Conservation (phyloP, 2,113 vertebrate genomes). For the Platycercus adscitus region DNA sequence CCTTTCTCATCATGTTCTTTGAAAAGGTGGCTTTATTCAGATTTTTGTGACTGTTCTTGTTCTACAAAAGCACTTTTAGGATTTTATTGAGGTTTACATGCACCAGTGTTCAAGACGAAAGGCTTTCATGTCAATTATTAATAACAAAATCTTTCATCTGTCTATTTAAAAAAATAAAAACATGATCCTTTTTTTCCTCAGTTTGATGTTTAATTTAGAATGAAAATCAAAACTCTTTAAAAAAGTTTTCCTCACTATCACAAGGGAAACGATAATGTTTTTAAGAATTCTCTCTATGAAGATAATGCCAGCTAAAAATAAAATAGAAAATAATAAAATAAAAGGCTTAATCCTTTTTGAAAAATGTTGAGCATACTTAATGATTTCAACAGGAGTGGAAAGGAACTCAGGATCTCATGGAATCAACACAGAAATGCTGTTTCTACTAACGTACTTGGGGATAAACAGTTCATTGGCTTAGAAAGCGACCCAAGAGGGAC, state of each 20-base stretch:
- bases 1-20: constrained; percentile 70
- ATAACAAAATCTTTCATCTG: constrained; percentile 71
- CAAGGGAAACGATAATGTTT: constrained; percentile 56
- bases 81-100: constrained; percentile 72
- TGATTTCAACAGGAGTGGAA: not conserved
- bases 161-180: constrained; percentile 72
- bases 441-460: not conserved
- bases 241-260: constrained; percentile 62
- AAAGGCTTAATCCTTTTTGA: not conserved
- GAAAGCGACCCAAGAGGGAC: not conserved
- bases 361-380: not conserved
- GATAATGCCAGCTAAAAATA: constrained; percentile 64
- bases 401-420: not conserved
- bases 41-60: constrained; percentile 71
- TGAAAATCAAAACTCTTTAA: constrained; percentile 66
- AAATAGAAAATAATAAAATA: constrained; percentile 52
- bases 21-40: constrained; percentile 70
- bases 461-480: not conserved
- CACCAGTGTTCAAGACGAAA: constrained; percentile 70
- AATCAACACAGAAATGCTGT: not conserved
- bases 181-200: constrained; percentile 51
- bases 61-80: constrained; percentile 74
- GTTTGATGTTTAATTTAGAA: constrained; percentile 76
- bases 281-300: constrained; percentile 63
- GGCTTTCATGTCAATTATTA: constrained; percentile 73